Evolutionary conservation across 2,888 invertebrate species (phyloP), one percentile per base, ranked within the genome.

Genomic region (Xanthorhoe spadicearia): DNA sequence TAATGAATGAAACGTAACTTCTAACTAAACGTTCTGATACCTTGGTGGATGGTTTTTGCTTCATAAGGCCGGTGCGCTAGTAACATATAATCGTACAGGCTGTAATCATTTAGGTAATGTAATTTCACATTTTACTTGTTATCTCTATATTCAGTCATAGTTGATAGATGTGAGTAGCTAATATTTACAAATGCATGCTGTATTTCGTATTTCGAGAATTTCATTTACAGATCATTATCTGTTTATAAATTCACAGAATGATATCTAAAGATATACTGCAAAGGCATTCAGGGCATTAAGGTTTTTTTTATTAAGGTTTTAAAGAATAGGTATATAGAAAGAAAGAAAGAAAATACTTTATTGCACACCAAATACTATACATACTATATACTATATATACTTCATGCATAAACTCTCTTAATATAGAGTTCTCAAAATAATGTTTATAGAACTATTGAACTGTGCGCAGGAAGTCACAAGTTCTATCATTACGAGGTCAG

Each of bases 1-100:
- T 32, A 28, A 43, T 65, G 52, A 61, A 68, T 53, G 52, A 64
- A 71, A 68, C 73, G 71, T 75, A 74, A 77, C 52, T 54, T 61
- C 43, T 55, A 58, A 63, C 61, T 61, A 61, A 64, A 54, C 57
- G 53, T 52, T 70, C 49, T 58, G 63, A 60, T 70, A 61, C 18
- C 13, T 56, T 64, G 51, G 58, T 61, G 49, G 28, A 46, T 62
- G 18, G 52, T 62, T 57, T 66, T 73, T 71, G 60, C 71, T 70
- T 58, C 57, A 66, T 66, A 46, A 38, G 57, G 57, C 57, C 50
- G 38, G 10, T 38, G 38, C 15, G 17, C 51, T 38, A 38, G 43
- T 7, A 23, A 13, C 13, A 19, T 43, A 43, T 55, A n/a, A 55
- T 55, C 13, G 38, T 55, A 55, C 19, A 13, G 18, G 6, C 15